A percentile compares a stretch with the other conserved stretches of the same genome.
Conservation (phyloP, 1,140 invertebrate species). For the Melitaea cinxia region DNA sequence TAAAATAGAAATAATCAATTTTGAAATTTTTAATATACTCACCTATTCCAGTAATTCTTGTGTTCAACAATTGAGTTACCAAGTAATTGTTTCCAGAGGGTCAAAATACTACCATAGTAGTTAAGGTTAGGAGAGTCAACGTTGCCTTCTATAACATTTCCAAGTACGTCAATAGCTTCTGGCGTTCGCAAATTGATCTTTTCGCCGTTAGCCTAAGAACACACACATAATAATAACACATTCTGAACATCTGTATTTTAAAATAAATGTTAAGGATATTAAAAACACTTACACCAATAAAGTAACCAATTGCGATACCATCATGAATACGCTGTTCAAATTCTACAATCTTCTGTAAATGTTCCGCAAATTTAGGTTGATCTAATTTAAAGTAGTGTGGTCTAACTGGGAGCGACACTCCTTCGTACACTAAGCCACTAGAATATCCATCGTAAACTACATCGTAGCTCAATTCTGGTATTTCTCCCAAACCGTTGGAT, state of each 20-base stretch:
- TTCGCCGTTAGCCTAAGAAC: constrained; percentile 72
- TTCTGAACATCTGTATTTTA: background rate
- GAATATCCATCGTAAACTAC: constrained; percentile 84
- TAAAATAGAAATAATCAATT: background rate
- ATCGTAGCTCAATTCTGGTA: constrained; percentile 76
- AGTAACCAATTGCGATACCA: constrained; percentile 84
- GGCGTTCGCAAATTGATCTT: constrained; percentile 78
- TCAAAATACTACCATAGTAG: constrained; percentile 84
- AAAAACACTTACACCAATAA: constrained; percentile 71
- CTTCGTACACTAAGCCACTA: constrained; percentile 85
- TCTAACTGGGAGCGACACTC: constrained; percentile 84
- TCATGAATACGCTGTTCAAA: constrained; percentile 84
- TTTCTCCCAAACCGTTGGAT: constrained; percentile 84
- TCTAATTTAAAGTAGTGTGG: constrained; percentile 72
- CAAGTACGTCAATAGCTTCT: constrained; percentile 84
- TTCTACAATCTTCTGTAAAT: constrained; percentile 80
- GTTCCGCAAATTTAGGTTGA: constrained; percentile 53
- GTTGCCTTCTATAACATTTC: constrained; percentile 86
- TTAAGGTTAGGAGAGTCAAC: constrained; percentile 84
- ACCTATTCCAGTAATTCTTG: constrained; percentile 40
- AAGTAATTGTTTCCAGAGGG: constrained; percentile 82
- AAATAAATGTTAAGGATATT: background rate
- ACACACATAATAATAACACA: background rate
- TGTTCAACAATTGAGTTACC: constrained; percentile 65
- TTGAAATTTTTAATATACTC: constrained; percentile 15